phyloP scores from a whole-genome alignment of 1,140 invertebrate genomes.

The Drosophila ficusphila region DNA sequence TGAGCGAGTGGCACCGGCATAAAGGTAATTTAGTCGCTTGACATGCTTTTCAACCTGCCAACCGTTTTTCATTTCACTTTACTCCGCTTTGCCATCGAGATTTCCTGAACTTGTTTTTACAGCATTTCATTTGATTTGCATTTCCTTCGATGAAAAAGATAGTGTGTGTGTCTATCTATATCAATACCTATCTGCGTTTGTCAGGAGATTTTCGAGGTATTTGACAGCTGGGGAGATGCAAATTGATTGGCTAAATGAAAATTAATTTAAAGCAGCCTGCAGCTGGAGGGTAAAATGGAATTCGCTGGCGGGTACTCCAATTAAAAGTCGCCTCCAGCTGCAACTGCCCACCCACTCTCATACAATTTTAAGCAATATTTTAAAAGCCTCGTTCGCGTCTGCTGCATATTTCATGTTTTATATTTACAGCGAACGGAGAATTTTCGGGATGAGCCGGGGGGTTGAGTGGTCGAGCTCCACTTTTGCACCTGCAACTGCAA shows the following conservation, averaged over 20 bases:
- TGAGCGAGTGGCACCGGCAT: slow-evolving; percentile 27
- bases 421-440: slow-evolving; percentile 52
- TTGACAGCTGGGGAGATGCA: slow-evolving; percentile 19
- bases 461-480: slow-evolving; percentile 18
- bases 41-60: slow-evolving; percentile 75
- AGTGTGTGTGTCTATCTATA: slow-evolving; percentile 14
- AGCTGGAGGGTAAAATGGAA: background rate
- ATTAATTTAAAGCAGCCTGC: slow-evolving; percentile 26
- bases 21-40: slow-evolving; percentile 77
- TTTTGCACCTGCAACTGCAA: slow-evolving; percentile 62
- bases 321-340: slow-evolving; percentile 33
- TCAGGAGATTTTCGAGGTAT: slow-evolving; percentile 31
- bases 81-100: slow-evolving; percentile 11
- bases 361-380: slow-evolving; percentile 71
- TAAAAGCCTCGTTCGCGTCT: slow-evolving; percentile 57
- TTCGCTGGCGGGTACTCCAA: slow-evolving; percentile 38
- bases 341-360: background rate
- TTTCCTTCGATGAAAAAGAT: background rate
- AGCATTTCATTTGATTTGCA: slow-evolving; percentile 44
- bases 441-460: slow-evolving; percentile 12
- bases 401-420: slow-evolving; percentile 66
- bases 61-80: slow-evolving; percentile 47
- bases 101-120: slow-evolving; percentile 34
- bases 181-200: slow-evolving; percentile 16
- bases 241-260: slow-evolving; percentile 38